phyloP scores from a whole-genome alignment of 2,797 vertebrate species.

The Sciurus vulgaris region DNA sequence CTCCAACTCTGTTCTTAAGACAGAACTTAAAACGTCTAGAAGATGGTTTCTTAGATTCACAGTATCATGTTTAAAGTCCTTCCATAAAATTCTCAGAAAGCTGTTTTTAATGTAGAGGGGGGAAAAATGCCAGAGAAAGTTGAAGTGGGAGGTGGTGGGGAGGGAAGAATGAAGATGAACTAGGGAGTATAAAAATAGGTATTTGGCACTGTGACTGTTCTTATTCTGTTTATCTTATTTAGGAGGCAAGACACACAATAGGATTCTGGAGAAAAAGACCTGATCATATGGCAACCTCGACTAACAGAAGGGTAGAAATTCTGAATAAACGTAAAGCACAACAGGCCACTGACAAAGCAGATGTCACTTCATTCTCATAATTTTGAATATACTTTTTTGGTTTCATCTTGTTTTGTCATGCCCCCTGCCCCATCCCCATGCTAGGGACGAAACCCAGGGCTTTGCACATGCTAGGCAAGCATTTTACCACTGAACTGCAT shows the following conservation, averaged over 20 bases:
- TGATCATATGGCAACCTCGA: not conserved
- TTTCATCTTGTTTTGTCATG: not conserved
- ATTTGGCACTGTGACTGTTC: not conserved
- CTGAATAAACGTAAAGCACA: not conserved
- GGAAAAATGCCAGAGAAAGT: conserved; percentile 18
- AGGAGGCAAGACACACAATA: not conserved
- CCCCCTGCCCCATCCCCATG: too few relatives aligned
- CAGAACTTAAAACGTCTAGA: not conserved
- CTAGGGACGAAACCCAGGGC: not conserved
- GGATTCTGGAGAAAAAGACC: conserved; percentile 33
- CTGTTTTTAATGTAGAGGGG: conserved; percentile 30
- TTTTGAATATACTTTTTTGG: not conserved
- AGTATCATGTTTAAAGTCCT: not conserved
- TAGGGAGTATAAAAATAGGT: not conserved
- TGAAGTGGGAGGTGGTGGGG: not conserved
- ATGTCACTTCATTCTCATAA: not conserved
- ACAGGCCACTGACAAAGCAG: not conserved
- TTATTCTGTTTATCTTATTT: conserved; percentile 39
- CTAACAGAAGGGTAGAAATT: conserved; percentile 13
- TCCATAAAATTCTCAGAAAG: conserved; percentile 49
- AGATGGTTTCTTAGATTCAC: not conserved
- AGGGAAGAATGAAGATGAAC: conserved; percentile 9
- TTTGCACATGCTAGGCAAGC: not conserved
- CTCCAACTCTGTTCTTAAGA: not conserved
- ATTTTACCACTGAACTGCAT: not conserved